Percentiles rank a stretch among this genome's conserved stretches.
Conservation (phyloP, 2,113 vertebrate species). For the Stegostoma tigrinum region DNA sequence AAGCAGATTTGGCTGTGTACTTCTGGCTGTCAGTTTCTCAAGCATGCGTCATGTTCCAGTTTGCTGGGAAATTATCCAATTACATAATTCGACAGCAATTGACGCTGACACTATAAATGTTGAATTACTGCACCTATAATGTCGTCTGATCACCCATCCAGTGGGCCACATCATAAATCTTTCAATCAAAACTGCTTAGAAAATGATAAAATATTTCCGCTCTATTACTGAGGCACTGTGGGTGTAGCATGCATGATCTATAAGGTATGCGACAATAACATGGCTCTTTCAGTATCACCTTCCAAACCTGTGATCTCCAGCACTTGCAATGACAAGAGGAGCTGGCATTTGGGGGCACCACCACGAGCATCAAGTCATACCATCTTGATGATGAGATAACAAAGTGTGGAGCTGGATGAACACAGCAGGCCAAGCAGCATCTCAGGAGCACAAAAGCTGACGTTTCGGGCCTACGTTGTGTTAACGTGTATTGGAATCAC, state of each 20-base stretch:
- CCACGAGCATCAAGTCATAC: background rate
- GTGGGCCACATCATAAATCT: background rate
- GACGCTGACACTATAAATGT: background rate
- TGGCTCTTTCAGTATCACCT: background rate
- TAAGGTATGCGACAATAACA: background rate
- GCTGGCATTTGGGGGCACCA: background rate
- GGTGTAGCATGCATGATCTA: background rate
- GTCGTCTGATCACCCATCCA: background rate
- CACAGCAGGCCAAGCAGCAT: no score
- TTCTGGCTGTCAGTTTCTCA: background rate
- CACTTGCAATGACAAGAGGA: background rate
- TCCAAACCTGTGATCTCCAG: background rate
- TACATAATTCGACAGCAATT: slow-evolving; percentile 5
- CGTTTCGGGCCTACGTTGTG: no score
- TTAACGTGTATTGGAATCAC: no score
- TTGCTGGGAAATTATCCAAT: background rate
- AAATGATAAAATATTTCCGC: background rate
- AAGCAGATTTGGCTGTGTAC: background rate
- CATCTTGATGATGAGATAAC: no score
- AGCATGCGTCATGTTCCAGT: background rate
- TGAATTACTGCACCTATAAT: background rate
- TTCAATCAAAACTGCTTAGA: background rate
- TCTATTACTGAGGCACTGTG: background rate
- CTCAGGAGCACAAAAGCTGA: no score
- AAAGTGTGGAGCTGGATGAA: no score